A percentile compares a stretch with the other conserved stretches of the same genome.
Evolutionary conservation across 2,888 invertebrate species (phyloP).

Genomic region (Eilema griseolum): DNA sequence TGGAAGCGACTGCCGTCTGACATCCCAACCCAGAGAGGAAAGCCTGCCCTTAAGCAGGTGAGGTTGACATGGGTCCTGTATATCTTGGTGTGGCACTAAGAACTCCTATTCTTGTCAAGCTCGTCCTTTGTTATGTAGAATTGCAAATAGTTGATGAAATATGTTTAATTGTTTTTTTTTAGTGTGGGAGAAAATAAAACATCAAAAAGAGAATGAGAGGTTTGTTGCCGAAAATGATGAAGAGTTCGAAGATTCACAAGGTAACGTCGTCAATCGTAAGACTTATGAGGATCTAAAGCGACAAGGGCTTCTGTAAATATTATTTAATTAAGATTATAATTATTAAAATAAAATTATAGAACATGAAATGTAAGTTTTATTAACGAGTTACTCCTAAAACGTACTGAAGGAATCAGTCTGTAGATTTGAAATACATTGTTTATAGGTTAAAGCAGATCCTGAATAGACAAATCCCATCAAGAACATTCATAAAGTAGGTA

Average conservation of each 20-base stretch:
- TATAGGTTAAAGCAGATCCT: too few species aligned
- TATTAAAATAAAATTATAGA: constrained; percentile 17
- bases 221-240: constrained; percentile 99
- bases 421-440: too few species aligned
- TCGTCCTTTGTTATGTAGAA: too few species aligned
- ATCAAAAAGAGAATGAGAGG: constrained; percentile 97
- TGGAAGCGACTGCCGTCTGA: too few species aligned
- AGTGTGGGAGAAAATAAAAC: constrained; percentile 99
- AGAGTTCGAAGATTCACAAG: constrained; percentile 99
- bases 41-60: too few species aligned
- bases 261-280: constrained; percentile 99
- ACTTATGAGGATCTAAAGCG: constrained; percentile 99
- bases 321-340: constrained; percentile 15
- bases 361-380: not conserved
- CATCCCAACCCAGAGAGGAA: too few species aligned
- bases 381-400: not conserved
- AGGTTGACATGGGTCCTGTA: too few species aligned
- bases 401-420: not conserved
- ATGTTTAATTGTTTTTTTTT: constrained; percentile 53
- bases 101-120: too few species aligned
- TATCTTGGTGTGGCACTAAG: too few species aligned
- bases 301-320: constrained; percentile 95
- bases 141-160: too few species aligned
- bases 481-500: too few species aligned
- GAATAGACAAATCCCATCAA: too few species aligned